These are phyloP conservation scores for Aurelia aurita complex sp. Pacific DNA, from an alignment of 30 jellyfish, hydroid and myxozoan species.

Conservation along the genomic window DNA sequence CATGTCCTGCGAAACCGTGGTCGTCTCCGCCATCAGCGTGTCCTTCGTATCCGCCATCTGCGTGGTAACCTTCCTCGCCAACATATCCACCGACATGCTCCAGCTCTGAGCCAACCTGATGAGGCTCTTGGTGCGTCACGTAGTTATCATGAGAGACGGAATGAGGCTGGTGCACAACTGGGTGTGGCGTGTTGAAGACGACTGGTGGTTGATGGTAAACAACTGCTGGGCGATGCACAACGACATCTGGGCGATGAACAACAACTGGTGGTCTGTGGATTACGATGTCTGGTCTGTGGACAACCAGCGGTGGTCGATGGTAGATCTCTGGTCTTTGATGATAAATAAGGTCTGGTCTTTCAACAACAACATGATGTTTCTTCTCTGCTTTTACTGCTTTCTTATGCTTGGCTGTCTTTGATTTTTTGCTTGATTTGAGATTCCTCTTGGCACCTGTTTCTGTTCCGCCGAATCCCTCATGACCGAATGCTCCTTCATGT, in stretches of 20 bases:
- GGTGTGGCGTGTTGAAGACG: constrained; percentile 87
- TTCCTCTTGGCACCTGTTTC: constrained; percentile 51
- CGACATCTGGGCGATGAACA: constrained; percentile 86
- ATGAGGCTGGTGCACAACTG: constrained; percentile 85
- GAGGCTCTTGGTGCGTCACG: constrained; percentile 81
- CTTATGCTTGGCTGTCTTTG: not conserved
- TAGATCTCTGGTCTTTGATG: constrained; percentile 88
- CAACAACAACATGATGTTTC: constrained; percentile 83
- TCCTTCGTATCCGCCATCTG: constrained; percentile 33
- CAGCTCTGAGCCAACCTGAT: constrained; percentile 70
- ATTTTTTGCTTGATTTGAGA: constrained; percentile 13
- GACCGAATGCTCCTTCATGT: constrained; percentile 52
- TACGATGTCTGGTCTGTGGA: constrained; percentile 91
- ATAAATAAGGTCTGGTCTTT: constrained; percentile 77
- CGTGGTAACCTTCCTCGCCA: constrained; percentile 60
- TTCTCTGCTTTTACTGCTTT: constrained; percentile 56
- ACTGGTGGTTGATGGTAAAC: constrained; percentile 93
- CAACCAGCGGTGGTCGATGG: constrained; percentile 85
- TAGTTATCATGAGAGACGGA: constrained; percentile 83
- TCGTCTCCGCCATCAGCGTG: constrained; percentile 14
- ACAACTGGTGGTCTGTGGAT: constrained; percentile 87
- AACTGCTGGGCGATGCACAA: constrained; percentile 89
- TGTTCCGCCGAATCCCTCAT: constrained; percentile 42
- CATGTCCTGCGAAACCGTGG: constrained; percentile 24
- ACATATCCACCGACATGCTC: constrained; percentile 77